A percentile compares a stretch with the other conserved stretches of the same genome.
phyloP scores from a whole-genome alignment of 2,888 invertebrate species.

The Acronicta alni region DNA sequence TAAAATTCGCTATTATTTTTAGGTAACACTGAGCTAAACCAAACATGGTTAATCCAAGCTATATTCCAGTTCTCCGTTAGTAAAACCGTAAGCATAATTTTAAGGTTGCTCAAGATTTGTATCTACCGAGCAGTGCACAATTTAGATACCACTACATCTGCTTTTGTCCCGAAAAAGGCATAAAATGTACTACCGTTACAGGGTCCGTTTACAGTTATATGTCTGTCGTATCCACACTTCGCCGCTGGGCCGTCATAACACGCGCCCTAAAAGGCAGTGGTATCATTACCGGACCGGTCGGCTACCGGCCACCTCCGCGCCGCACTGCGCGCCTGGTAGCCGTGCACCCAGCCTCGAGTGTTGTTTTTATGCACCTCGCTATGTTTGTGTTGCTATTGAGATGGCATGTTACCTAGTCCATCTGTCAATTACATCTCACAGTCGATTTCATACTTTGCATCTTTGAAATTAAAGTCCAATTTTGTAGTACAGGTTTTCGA shows the following conservation, averaged over 20 bases:
- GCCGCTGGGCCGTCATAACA: conserved; percentile 78
- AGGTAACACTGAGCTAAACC: background rate
- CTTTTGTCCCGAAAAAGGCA: conserved; percentile 20
- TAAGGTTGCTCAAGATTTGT: background rate
- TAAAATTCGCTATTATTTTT: no score
- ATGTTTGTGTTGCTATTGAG: conserved; percentile 82
- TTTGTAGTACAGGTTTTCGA: conserved; percentile 47
- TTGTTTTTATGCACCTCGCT: conserved; percentile 81
- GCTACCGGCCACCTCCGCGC: conserved; percentile 77
- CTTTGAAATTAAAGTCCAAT: conserved; percentile 40
- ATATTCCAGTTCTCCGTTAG: background rate
- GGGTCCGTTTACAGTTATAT: conserved; percentile 47
- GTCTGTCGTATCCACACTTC: conserved; percentile 72
- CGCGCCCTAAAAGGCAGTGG: conserved; percentile 85
- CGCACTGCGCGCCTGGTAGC: conserved; percentile 81
- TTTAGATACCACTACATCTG: conserved; percentile 1
- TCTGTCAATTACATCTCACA: conserved; percentile 54
- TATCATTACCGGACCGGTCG: conserved; percentile 85
- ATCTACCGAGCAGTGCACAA: background rate
- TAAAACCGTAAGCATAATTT: background rate
- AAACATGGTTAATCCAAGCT: background rate
- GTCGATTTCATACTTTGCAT: conserved; percentile 49
- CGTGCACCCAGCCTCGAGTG: conserved; percentile 69
- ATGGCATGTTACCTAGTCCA: conserved; percentile 69
- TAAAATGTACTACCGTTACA: conserved; percentile 22